Evolutionary conservation across 1,140 invertebrate genomes (phyloP).

Genomic region (Phenacoccus solenopsis): DNA sequence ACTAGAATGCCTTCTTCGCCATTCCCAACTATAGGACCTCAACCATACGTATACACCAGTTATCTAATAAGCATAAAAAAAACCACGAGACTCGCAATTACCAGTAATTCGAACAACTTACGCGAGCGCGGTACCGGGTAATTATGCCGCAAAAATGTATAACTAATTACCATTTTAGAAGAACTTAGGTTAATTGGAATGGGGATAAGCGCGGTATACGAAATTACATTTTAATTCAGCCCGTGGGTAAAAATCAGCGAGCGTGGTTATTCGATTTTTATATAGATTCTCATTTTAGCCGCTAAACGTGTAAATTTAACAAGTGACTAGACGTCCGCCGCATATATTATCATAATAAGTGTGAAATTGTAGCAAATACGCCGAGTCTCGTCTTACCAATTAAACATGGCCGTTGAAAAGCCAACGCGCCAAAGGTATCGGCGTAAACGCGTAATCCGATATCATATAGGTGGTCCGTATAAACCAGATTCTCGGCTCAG

Average conservation of each 20-base stretch:
- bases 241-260: not conserved
- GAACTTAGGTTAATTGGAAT: not conserved
- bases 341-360: not conserved
- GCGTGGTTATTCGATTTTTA: not conserved
- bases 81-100: too few species aligned
- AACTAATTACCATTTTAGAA: too few species aligned
- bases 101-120: too few species aligned
- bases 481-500: not conserved
- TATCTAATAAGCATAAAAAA: too few species aligned
- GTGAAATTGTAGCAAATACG: not conserved
- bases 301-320: not conserved
- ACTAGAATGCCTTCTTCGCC: too few species aligned
- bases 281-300: not conserved
- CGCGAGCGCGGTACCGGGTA: too few species aligned
- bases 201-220: not conserved
- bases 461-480: slow-evolving; percentile 6
- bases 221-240: not conserved
- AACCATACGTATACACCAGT: too few species aligned
- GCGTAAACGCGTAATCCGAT: too few species aligned
- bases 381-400: not conserved
- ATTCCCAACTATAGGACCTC: too few species aligned
- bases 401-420: not conserved
- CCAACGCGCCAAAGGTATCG: not conserved
- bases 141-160: too few species aligned
- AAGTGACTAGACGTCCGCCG: not conserved